Evolutionary conservation across 1,140 invertebrate species (phyloP), one percentile per base, ranked within the genome.

Genomic region (Arctopsyche grandis): DNA sequence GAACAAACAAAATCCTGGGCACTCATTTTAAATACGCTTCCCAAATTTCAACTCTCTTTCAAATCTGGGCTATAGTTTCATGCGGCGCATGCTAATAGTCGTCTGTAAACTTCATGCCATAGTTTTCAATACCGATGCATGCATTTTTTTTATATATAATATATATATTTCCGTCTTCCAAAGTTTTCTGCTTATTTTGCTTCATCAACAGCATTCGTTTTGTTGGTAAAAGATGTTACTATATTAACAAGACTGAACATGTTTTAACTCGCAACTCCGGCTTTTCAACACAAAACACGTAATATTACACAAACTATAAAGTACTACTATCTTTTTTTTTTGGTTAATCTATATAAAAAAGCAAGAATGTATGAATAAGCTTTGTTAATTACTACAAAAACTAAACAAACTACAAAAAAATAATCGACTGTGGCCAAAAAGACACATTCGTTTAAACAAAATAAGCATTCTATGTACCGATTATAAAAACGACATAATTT

Each of bases 161-260:
- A n/a, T n/a, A n/a, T 9, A 63, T 43, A 71, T 16, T 71, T 22
- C 44, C n/a, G 21, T 9, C 38, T 71, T 44, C 9, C 16, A 46
- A 71, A 46, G 29, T 71, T 71, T 46, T 19, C 69, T 44, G 38
- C 44, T 71, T 71, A 71, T 71, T 71, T 71, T 71, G 69, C 69
- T 46, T 71, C 69, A 46, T 21, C 66, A 44, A 69, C 5, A 22
- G 0, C 21, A 26, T 66, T 66, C 21, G 21, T 66, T 10, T 21
- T 9, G 7, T 60, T 60, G 16, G 21, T 19, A 60, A 52, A 16
- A 1, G 3, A 52, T 19, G 12, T n/a, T 52, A 22, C n/a, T 16
- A 16, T 21, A 22, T 22, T 22, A 22, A 60, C n/a, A 60, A 60
- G 21, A 24, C 9, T 66, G 63, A 66, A 19, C 16, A 60, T 60